Evolutionary conservation across 2,888 invertebrate genomes (phyloP), one percentile per base, ranked within the genome.

Genomic region (Taphrorychus bicolor): DNA sequence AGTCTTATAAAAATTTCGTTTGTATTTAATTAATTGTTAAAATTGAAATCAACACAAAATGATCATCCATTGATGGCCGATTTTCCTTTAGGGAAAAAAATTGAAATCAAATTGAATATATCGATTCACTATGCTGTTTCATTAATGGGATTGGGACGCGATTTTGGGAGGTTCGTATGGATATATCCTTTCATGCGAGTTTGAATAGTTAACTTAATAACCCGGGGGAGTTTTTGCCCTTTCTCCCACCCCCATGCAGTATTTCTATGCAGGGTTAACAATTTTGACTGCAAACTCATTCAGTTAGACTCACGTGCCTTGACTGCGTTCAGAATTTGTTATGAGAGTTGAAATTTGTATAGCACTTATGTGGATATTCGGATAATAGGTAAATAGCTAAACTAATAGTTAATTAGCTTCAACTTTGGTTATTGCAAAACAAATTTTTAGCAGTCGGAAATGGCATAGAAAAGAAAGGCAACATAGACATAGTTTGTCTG

Each of bases 101-200:
- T 58, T 61, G 51, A 62, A 59, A 62, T 67, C 23, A 41, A 62
- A 68, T 68, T 64, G 65, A 69, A 64, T 69, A 65, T 59, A 69
- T 69, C 64, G 69, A 65, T 64, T 64, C 23, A 52, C 40, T 58
- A 57, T 49, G 52, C 57, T 59, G 45, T 61, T 59, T 63, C 56
- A 57, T 60, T 65, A 69, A 69, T 65, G 42, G 60, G 64, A 65
- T 60, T 64, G 63, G 48, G 54, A 63, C 54, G 68, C 59, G 63
- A 68, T 68, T 68, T 53, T 32, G 22, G 49, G 53, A 67, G 58
- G 58, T 49, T 66, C 66, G 48, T 52, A 57, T 57, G 45, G 53
- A 53, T 59, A 42, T 48, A 66, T 65, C 56, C 66, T 59, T 51
- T 19, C 45, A 62, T 41, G 23, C 40, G 59, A 54, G 60, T 59